These are phyloP conservation scores for Umimayanthus kanabou DNA, from an alignment of 92 coral and sea anemone genomes.

Conservation along the genomic window DNA sequence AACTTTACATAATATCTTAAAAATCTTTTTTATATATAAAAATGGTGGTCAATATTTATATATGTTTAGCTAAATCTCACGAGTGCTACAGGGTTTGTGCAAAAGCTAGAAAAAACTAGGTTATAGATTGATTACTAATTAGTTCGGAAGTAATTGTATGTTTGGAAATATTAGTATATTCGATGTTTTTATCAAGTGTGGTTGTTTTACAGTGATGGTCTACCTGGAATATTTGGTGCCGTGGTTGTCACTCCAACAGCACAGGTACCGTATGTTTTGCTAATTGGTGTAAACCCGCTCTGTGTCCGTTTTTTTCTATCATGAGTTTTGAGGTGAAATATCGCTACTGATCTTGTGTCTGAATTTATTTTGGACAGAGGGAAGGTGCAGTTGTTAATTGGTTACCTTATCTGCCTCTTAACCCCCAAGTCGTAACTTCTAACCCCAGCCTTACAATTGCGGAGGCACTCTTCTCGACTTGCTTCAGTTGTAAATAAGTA, in stretches of 20 bases:
- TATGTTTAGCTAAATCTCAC: too few relatives aligned
- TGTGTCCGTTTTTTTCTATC: not conserved
- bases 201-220: conserved; percentile 55
- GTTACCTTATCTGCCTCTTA: too few relatives aligned
- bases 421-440: too few relatives aligned
- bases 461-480: too few relatives aligned
- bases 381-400: not conserved
- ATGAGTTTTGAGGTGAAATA: not conserved
- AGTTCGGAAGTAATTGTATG: not conserved
- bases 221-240: conserved; percentile 80
- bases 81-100: not conserved
- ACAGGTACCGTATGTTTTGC: conserved; percentile 55
- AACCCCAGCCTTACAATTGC: too few relatives aligned
- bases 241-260: conserved; percentile 77
- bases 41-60: too few relatives aligned
- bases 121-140: not conserved
- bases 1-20: too few relatives aligned
- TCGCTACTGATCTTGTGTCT: not conserved
- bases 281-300: not conserved
- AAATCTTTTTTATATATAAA: too few relatives aligned
- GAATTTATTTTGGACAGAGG: too few relatives aligned
- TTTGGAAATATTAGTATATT: not conserved
- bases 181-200: not conserved
- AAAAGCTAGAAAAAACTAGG: too few relatives aligned
- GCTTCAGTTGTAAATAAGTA: too few relatives aligned